A percentile compares a stretch with the other conserved stretches of the same genome.
Evolutionary conservation across 2,113 vertebrate species (phyloP).

Genomic region (Siphamia tubifer): DNA sequence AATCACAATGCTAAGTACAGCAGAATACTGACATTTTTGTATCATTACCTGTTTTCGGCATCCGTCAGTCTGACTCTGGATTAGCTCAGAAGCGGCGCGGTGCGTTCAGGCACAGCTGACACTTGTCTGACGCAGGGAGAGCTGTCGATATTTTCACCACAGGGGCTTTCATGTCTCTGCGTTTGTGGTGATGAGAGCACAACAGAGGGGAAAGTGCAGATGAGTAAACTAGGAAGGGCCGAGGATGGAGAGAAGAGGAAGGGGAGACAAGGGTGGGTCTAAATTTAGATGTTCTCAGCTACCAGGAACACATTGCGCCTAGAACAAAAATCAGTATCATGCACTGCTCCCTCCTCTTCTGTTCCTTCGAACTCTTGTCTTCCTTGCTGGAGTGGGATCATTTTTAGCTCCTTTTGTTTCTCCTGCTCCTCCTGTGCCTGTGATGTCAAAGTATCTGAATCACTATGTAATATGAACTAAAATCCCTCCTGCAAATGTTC

Average conservation of each 20-base stretch:
- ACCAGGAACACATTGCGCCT: slow-evolving; percentile 50
- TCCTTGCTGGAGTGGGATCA: neutral
- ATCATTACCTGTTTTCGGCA: slow-evolving; percentile 32
- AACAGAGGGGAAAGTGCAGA: slow-evolving; percentile 40
- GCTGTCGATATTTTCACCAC: slow-evolving; percentile 64
- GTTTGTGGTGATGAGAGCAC: slow-evolving; percentile 52
- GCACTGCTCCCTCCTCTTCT: slow-evolving; percentile 2
- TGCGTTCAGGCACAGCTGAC: slow-evolving; percentile 56
- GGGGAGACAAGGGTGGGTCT: slow-evolving; percentile 51
- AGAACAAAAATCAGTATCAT: slow-evolving; percentile 44
- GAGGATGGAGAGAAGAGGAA: slow-evolving; percentile 45
- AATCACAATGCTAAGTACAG: no score
- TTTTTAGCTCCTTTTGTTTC: neutral
- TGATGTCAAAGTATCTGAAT: neutral
- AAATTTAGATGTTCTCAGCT: slow-evolving; percentile 76
- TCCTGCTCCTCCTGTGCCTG: neutral
- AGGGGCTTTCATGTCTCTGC: slow-evolving; percentile 48
- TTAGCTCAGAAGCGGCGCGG: neutral
- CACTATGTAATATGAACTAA: neutral
- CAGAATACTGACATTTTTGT: no score
- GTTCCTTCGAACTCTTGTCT: neutral
- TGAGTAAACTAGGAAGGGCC: slow-evolving; percentile 34
- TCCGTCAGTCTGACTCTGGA: slow-evolving; percentile 6
- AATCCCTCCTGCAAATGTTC: neutral
- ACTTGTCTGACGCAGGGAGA: slow-evolving; percentile 57